Base-by-base conservation (phyloP, 2,113 vertebrate species). In the Sturnus vulgaris region DNA sequence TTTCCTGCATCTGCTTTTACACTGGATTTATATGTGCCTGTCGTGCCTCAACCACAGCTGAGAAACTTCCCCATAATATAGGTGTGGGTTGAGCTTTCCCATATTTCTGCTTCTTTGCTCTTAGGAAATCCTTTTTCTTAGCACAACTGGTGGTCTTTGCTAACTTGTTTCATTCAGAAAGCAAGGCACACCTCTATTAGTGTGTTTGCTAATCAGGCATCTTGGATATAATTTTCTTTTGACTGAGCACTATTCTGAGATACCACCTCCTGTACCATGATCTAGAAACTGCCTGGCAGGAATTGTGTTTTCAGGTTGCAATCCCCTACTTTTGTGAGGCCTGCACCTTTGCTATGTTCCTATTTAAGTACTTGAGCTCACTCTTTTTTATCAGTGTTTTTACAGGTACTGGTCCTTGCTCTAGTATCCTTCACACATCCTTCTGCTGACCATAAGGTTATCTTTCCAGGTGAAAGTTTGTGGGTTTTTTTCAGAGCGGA, bases 371-470 rank as follows among this genome's bases (percentile, higher is more conserved):
- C 31, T 20, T 37, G 70, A 72, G 59, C 22, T 90, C 22, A n/a
- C 13, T 15, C 0, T 0, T 76, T 52, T 75, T 57, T 59, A 7
- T 24, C 16, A 12, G 16, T 46, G 3, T 11, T 85, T 55, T 52
- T 82, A 68, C 4, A n/a, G 28, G 11, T 79, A 47, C 44, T 64
- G 37, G 27, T 78, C 47, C 31, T 77, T 0, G 0, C 20, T 71
- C 63, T 33, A 15, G 7, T 55, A 42, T 30, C 18, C 9, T 46
- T 91, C 31, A 40, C 14, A 21, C 9, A 49, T 88, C 20, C 50
- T 59, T 78, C 44, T 90, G 24, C 64, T 93, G 28, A 39, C 59
- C 46, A 27, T 56, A 31, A 56, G 11, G 15, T 46, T 86, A 7
- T 40, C 21, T 66, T 73, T 63, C 72, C 18, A 78, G 19, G 16